Conservation (phyloP, 2,113 vertebrate species). For the Lates calcarifer region DNA sequence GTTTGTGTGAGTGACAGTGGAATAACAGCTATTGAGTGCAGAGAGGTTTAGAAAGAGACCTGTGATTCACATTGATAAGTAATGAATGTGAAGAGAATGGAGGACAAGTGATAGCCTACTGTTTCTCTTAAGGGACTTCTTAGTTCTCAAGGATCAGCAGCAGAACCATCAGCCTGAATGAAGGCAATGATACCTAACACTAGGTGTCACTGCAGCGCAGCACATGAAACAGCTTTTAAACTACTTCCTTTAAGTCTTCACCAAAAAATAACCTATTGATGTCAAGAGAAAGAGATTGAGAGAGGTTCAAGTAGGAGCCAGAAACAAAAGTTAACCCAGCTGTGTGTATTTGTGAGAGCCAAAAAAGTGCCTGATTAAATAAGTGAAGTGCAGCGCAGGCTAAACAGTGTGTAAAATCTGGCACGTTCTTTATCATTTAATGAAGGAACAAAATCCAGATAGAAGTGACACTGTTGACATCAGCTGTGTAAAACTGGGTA, state of each 20-base stretch:
- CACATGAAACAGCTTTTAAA: not conserved
- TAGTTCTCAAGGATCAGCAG: not conserved
- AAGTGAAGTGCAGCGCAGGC: conserved; percentile 20
- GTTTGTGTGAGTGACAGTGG: conserved; percentile 43
- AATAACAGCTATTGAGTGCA: conserved; percentile 36
- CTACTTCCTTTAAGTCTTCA: not conserved
- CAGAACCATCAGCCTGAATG: not conserved
- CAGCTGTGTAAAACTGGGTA: conserved; percentile 52
- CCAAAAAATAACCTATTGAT: conserved; percentile 35
- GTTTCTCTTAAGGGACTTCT: not conserved
- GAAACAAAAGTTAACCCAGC: conserved; percentile 47
- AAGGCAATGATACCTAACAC: conserved; percentile 35
- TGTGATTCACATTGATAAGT: conserved; percentile 3
- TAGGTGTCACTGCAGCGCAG: conserved; percentile 68
- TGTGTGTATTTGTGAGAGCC: conserved; percentile 63
- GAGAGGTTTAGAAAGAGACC: not conserved
- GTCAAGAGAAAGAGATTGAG: conserved; percentile 1
- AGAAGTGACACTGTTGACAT: conserved; percentile 26
- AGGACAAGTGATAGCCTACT: conserved; percentile 10
- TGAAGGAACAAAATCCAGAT: conserved; percentile 19
- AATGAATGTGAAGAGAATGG: conserved; percentile 3
- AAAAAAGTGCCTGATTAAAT: conserved; percentile 56
- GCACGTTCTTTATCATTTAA: conserved; percentile 5
- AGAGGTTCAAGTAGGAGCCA: conserved; percentile 20
- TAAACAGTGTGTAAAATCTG: conserved; percentile 16